Evolutionary conservation across 2,888 invertebrate species (phyloP), one percentile per base, ranked within the genome.

Genomic region (Ormyrus labotus): DNA sequence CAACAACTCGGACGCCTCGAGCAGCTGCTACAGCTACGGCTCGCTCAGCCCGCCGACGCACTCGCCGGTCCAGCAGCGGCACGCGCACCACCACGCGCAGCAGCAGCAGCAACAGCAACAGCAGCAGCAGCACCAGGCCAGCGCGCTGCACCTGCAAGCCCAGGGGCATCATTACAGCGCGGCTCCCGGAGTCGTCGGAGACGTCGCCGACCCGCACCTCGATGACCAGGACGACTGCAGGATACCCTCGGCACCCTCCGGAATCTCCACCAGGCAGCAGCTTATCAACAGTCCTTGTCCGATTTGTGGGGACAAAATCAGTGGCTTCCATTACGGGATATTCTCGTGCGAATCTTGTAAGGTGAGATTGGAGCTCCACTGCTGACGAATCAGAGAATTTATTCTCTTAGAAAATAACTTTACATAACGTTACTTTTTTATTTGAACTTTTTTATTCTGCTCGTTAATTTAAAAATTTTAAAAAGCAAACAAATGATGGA

Each of bases 301-400:
- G 11, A 97, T 98, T 77, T 98, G 98, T 91, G 97, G 97, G 4
- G 98, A 98, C 91, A 97, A 97, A 90, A 98, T 98, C 89, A 97
- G 97, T 85, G 98, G 99, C 50, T 99, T 98, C 92, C 99, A 99
- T 91, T 99, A 99, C 91, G 99, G 99, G 10, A 98, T 98, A 86
- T 98, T 98, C 92, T 98, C 98, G 10, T 99, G 99, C 92, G 99
- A 99, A 90, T 97, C 97, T 34, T 99, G 99, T 92, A 99, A 99
- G 70, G 82, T 82, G 50, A 61, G 75, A 34, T 60, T 7, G 5
- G 1, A 51, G 2, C 50, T 11, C 2, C 10, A 3, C 4, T 8
- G 13, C n/a, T 5, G 11, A 51, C 9, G 11, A 5, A 58, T 58
- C 10, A 4, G n/a, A 58, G 10, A 58, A n/a, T 34, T 34, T 34